phyloP scores from a whole-genome alignment of 92 coral and sea anemone species.

The Phenganax marumi region DNA sequence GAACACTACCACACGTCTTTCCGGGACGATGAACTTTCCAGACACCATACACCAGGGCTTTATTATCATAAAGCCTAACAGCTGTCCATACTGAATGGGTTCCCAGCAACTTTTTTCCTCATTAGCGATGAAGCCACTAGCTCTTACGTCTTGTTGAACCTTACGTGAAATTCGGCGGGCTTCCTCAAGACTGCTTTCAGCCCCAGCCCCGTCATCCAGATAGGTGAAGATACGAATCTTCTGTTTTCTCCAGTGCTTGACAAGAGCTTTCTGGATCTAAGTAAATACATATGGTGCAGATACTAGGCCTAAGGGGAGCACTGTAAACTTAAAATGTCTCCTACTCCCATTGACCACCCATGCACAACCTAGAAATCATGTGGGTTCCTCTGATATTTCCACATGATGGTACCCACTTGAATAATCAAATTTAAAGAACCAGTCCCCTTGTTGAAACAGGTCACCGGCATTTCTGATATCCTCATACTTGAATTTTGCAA shows the following conservation, averaged over 20 bases:
- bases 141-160: background rate
- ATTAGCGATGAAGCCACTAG: conserved; percentile 57
- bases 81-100: conserved; percentile 55
- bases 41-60: too few relatives aligned
- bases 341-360: conserved; percentile 22
- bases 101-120: conserved; percentile 60
- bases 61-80: conserved; percentile 58
- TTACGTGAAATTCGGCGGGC: background rate
- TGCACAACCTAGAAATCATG: conserved; percentile 45
- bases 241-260: conserved; percentile 53
- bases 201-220: conserved; percentile 56
- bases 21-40: conserved; percentile 60
- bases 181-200: conserved; percentile 5
- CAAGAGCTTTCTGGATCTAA: conserved; percentile 52
- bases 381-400: conserved; percentile 46
- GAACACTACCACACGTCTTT: conserved; percentile 42
- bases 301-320: conserved; percentile 32
- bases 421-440: conserved; percentile 37
- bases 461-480: conserved; percentile 46
- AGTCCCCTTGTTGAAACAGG: conserved; percentile 34
- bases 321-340: conserved; percentile 24
- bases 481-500: conserved; percentile 42
- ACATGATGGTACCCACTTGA: conserved; percentile 57
- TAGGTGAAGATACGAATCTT: conserved; percentile 52
- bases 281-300: conserved; percentile 40